These are phyloP conservation scores for Euglossa dilemma DNA, from an alignment of 1,140 invertebrate species.

Conservation along the genomic window DNA sequence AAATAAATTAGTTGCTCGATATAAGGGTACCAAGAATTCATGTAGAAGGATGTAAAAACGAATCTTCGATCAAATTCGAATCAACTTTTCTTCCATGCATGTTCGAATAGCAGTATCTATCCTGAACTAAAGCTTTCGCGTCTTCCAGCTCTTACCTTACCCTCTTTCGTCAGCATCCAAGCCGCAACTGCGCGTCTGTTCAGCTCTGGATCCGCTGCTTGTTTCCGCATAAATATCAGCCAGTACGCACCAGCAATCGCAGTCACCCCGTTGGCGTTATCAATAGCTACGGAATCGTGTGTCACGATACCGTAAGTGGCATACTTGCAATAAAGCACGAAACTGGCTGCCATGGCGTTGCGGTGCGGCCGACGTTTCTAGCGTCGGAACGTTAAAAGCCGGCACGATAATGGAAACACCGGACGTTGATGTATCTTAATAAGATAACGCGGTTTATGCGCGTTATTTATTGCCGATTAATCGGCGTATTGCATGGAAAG, in stretches of 20 bases:
- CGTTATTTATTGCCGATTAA: constrained; percentile 46
- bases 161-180: background rate
- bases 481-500: background rate
- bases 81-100: background rate
- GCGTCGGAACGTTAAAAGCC: constrained; percentile 9
- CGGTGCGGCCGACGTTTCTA: background rate
- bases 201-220: background rate
- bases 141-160: background rate
- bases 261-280: background rate
- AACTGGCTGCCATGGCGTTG: background rate
- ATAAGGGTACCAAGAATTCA: no score
- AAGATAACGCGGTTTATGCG: constrained; percentile 32
- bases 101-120: background rate
- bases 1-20: no score
- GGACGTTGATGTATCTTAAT: constrained; percentile 49
- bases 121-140: background rate
- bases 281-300: background rate
- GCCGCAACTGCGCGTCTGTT: background rate
- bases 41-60: no score
- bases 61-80: background rate
- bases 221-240: background rate
- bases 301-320: background rate
- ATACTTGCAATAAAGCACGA: constrained; percentile 20
- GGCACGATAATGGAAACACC: constrained; percentile 41
- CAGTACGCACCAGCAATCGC: background rate